These are phyloP conservation scores for Bactericera cockerelli DNA, from an alignment of 1,140 invertebrate genomes.

Conservation along the genomic window DNA sequence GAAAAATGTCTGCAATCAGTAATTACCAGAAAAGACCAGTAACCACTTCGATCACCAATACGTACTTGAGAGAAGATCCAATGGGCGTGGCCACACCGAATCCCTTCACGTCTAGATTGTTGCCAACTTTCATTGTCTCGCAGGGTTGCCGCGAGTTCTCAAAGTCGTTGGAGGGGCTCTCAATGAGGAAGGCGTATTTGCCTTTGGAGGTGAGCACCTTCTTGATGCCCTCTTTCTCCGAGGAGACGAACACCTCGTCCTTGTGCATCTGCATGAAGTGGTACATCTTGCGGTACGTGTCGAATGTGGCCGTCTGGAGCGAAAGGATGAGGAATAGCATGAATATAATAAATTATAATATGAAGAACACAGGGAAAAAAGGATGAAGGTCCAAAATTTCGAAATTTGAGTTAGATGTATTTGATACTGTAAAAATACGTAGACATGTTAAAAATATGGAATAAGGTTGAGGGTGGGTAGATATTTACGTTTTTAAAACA, in stretches of 20 bases:
- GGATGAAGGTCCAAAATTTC: no score
- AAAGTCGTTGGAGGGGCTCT: slow-evolving; percentile 90
- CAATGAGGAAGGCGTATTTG: slow-evolving; percentile 87
- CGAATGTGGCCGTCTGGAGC: slow-evolving; percentile 5
- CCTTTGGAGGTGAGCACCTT: slow-evolving; percentile 66
- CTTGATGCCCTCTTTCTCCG: slow-evolving; percentile 70
- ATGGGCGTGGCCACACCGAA: slow-evolving; percentile 86
- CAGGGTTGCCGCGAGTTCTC: slow-evolving; percentile 83
- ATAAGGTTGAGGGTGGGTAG: no score
- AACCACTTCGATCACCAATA: no score
- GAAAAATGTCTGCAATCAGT: no score
- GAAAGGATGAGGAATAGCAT: no score
- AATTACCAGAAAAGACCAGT: no score
- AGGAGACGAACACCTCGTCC: slow-evolving; percentile 58
- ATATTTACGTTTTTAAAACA: no score
- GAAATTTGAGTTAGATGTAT: no score
- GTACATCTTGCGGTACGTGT: slow-evolving; percentile 79
- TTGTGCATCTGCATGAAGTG: slow-evolving; percentile 79
- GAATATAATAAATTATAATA: no score
- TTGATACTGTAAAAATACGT: no score
- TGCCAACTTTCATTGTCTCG: slow-evolving; percentile 88
- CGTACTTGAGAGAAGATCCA: slow-evolving; percentile 74
- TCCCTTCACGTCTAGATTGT: slow-evolving; percentile 81
- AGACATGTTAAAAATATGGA: no score
- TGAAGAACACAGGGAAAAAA: no score